Evolutionary conservation across 2,797 vertebrate genomes (phyloP).

Genomic region (Lepus oiostolus): DNA sequence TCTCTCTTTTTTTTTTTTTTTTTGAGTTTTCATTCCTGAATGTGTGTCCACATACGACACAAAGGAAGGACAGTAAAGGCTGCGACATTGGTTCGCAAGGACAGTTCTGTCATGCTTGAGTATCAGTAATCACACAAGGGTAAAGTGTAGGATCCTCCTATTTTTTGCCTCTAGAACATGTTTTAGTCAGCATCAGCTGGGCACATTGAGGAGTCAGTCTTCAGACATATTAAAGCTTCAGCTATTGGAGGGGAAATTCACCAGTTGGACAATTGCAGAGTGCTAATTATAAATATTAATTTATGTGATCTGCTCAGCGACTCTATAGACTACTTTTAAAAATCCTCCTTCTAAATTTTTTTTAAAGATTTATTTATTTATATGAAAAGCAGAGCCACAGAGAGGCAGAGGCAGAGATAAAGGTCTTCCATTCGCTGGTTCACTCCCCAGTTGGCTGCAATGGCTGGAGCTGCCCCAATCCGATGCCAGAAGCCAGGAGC

Average conservation of each 20-base stretch:
- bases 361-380: no score
- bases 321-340: not conserved
- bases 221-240: not conserved
- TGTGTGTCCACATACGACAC: not conserved
- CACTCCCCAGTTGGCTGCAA: no score
- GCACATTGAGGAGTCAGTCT: not conserved
- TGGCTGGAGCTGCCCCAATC: no score
- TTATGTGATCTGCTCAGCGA: not conserved
- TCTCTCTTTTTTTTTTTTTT: not conserved
- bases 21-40: slow-evolving; percentile 42
- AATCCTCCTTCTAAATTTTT: no score
- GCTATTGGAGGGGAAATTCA: slow-evolving; percentile 47
- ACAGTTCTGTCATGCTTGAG: slow-evolving; percentile 12
- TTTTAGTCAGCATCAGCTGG: not conserved
- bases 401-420: no score
- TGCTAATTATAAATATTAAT: slow-evolving; percentile 8
- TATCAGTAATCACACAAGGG: not conserved
- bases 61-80: slow-evolving; percentile 39
- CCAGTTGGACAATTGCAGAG: not conserved
- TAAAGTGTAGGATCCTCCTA: not conserved
- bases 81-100: slow-evolving; percentile 17
- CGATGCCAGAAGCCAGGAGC: no score
- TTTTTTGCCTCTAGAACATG: not conserved
- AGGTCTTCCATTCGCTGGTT: no score
- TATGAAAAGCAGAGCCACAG: no score